phyloP scores from a whole-genome alignment of 1,140 invertebrate species.

The Chionoecetes opilio region DNA sequence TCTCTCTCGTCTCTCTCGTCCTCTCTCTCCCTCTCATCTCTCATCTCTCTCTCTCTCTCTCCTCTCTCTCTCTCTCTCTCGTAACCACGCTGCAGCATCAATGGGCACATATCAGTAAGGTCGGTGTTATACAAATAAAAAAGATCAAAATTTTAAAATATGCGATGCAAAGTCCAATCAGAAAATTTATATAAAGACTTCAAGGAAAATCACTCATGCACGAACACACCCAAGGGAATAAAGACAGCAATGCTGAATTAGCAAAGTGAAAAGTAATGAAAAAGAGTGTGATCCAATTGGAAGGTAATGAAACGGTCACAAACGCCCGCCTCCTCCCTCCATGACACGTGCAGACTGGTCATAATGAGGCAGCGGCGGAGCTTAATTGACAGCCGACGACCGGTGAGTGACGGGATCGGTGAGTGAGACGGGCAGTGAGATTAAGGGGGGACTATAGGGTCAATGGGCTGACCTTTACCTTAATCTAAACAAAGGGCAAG shows the following conservation, averaged over 20 bases:
- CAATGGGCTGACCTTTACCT: neutral
- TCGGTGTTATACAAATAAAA: neutral
- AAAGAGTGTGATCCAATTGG: neutral
- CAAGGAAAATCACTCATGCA: too few species aligned
- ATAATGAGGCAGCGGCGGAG: neutral
- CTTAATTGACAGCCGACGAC: conserved; percentile 15
- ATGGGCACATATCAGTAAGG: neutral
- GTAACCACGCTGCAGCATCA: neutral
- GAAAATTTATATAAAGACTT: too few species aligned
- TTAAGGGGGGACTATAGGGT: neutral
- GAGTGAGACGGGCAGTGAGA: neutral
- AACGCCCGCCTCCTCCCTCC: neutral
- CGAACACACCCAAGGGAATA: too few species aligned
- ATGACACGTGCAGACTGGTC: neutral
- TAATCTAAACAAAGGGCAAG: neutral
- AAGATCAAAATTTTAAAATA: too few species aligned
- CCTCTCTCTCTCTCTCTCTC: neutral
- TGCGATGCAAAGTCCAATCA: too few species aligned
- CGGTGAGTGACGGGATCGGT: neutral
- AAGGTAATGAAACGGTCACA: neutral
- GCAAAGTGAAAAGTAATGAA: neutral
- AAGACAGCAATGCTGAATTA: too few species aligned
- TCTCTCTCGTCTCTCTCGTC: neutral
- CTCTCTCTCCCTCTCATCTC: too few species aligned
- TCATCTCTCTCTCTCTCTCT: too few species aligned